Conservation (phyloP, 23 tunicate genomes). For the Clavelina lepadiformis region DNA sequence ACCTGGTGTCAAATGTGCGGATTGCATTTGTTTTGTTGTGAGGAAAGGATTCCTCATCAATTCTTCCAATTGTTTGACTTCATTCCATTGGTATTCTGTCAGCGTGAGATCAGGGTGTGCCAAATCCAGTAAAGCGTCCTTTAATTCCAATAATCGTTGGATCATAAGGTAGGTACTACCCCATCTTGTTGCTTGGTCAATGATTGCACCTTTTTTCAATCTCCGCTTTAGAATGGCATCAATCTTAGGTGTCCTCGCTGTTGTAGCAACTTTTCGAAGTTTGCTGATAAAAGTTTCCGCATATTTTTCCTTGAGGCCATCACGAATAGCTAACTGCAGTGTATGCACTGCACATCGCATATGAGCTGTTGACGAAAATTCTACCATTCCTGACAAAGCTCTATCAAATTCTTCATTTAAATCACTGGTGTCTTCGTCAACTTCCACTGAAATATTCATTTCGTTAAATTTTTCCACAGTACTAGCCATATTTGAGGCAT, state of each 20-base stretch:
- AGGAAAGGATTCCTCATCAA: background rate
- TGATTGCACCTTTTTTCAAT: background rate
- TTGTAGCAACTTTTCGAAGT: slow-evolving; percentile 3
- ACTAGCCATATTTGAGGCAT: slow-evolving; percentile 12
- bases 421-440: slow-evolving; percentile 6
- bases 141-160: background rate
- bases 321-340: slow-evolving; percentile 14
- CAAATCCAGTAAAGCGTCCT: background rate
- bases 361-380: too few relatives aligned
- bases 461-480: slow-evolving; percentile 10
- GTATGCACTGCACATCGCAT: slow-evolving; percentile 14
- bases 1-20: slow-evolving; percentile 12
- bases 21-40: slow-evolving; percentile 2
- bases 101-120: background rate
- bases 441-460: slow-evolving; percentile 2
- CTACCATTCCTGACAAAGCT: slow-evolving; percentile 1
- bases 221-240: slow-evolving; percentile 10
- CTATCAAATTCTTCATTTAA: slow-evolving; percentile 6
- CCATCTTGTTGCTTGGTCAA: slow-evolving; percentile 8
- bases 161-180: slow-evolving; percentile 10
- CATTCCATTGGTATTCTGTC: slow-evolving; percentile 6
- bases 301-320: slow-evolving; percentile 11
- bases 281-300: slow-evolving; percentile 6
- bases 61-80: background rate
- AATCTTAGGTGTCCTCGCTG: slow-evolving; percentile 1